Conservation (phyloP, 1,140 invertebrate genomes). For the Lordiphosa mommai region DNA sequence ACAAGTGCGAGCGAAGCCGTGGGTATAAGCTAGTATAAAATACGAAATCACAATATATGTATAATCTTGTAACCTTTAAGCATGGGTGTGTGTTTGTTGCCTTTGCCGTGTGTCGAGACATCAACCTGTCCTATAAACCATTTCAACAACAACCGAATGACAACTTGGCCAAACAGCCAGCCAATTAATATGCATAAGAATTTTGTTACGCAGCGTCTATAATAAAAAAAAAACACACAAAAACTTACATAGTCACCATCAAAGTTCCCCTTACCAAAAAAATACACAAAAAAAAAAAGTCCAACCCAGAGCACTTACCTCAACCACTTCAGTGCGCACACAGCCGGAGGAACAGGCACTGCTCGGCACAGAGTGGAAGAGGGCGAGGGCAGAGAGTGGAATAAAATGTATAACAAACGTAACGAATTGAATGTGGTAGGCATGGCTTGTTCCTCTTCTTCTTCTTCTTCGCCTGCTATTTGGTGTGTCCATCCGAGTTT, state of each 20-base stretch:
- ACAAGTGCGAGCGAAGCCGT: too few relatives aligned
- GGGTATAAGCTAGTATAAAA: too few relatives aligned
- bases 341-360: background rate
- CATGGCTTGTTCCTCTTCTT: slow-evolving; percentile 8
- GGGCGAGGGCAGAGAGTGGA: background rate
- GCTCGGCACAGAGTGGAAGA: background rate
- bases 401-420: slow-evolving; percentile 56
- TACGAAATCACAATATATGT: too few relatives aligned
- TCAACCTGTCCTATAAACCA: slow-evolving; percentile 1
- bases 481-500: slow-evolving; percentile 16
- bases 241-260: slow-evolving; percentile 43
- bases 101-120: too few relatives aligned
- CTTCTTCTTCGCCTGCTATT: background rate
- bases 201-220: slow-evolving; percentile 37
- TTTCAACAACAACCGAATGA: slow-evolving; percentile 29
- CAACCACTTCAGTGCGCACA: slow-evolving; percentile 28
- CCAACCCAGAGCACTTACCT: slow-evolving; percentile 34
- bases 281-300: slow-evolving; percentile 13
- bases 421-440: slow-evolving; percentile 47
- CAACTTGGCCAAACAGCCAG: slow-evolving; percentile 28
- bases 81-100: too few relatives aligned
- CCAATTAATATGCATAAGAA: slow-evolving; percentile 59
- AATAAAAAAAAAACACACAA: slow-evolving; percentile 12
- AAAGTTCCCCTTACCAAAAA: slow-evolving; percentile 14
- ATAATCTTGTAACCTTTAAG: too few relatives aligned